Evolutionary conservation across 2,888 invertebrate genomes (phyloP).

Genomic region (Macroteleia sp.): DNA sequence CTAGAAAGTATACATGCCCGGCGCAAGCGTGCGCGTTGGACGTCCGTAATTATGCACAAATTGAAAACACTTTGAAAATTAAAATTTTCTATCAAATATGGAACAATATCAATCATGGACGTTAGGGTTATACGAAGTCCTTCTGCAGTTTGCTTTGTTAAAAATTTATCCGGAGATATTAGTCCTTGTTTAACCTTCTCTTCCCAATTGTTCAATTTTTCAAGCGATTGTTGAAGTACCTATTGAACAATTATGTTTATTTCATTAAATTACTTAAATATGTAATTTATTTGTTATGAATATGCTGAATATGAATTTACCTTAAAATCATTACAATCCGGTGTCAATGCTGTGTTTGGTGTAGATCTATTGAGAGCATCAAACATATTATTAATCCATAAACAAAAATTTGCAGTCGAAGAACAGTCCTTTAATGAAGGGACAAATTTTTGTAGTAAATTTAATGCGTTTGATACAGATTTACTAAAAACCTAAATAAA

Average conservation of each 20-base stretch:
- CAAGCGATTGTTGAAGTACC: constrained; percentile 19
- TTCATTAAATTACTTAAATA: not conserved
- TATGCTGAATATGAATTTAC: not conserved
- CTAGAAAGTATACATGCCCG: too few species aligned
- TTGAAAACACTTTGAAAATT: constrained; percentile 27
- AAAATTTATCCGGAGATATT: constrained; percentile 42
- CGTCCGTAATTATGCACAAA: too few species aligned
- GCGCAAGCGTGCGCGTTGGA: too few species aligned
- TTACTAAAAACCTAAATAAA: too few species aligned
- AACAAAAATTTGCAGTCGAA: too few species aligned
- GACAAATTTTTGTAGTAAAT: too few species aligned
- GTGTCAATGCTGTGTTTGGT: not conserved
- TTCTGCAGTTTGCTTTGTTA: constrained; percentile 63
- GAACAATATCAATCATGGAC: too few species aligned
- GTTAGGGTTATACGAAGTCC: constrained; percentile 6
- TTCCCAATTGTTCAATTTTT: constrained; percentile 57
- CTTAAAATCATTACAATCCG: not conserved
- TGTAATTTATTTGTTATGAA: not conserved
- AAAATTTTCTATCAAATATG: constrained; percentile 18
- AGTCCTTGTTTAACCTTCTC: constrained; percentile 29
- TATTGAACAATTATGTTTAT: constrained; percentile 13
- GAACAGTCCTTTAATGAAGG: too few species aligned
- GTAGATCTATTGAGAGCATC: not conserved
- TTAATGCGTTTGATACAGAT: too few species aligned
- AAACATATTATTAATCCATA: too few species aligned